Conservation (phyloP, 1,140 invertebrate species). For the Gryllus bimaculatus region DNA sequence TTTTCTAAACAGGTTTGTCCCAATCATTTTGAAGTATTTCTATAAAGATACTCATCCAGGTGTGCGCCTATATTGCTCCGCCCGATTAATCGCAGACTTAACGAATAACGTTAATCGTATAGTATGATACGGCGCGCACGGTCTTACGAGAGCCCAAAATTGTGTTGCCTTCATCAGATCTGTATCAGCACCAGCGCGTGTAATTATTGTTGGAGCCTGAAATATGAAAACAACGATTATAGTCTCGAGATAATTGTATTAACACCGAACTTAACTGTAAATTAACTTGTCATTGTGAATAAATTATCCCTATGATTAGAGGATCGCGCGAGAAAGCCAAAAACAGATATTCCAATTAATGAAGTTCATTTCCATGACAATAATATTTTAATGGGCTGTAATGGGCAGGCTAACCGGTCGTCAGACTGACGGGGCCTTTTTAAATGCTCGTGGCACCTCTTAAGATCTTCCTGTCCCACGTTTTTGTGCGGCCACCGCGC, state of each 20-base stretch:
- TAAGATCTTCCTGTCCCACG: not conserved
- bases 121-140: not conserved
- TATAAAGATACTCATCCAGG: slow-evolving; percentile 4
- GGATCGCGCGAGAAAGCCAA: not conserved
- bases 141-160: not conserved
- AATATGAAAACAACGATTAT: slow-evolving; percentile 1
- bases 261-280: not conserved
- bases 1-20: not conserved
- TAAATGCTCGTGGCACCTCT: not conserved
- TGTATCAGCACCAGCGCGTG: not conserved
- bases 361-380: slow-evolving; percentile 4
- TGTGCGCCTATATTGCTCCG: not conserved
- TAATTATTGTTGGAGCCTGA: not conserved
- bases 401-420: not conserved
- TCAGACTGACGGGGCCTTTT: not conserved
- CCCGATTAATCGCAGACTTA: not conserved
- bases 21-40: not conserved
- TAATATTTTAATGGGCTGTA: slow-evolving; percentile 1
- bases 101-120: not conserved
- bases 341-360: slow-evolving; percentile 6
- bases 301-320: slow-evolving; percentile 5
- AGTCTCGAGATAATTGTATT: not conserved
- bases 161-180: slow-evolving; percentile 3
- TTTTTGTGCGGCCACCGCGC: not conserved
- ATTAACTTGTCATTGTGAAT: slow-evolving; percentile 1